These are phyloP conservation scores for Brachionus angularis DNA, from an alignment of 1,140 invertebrate species.

Conservation along the genomic window DNA sequence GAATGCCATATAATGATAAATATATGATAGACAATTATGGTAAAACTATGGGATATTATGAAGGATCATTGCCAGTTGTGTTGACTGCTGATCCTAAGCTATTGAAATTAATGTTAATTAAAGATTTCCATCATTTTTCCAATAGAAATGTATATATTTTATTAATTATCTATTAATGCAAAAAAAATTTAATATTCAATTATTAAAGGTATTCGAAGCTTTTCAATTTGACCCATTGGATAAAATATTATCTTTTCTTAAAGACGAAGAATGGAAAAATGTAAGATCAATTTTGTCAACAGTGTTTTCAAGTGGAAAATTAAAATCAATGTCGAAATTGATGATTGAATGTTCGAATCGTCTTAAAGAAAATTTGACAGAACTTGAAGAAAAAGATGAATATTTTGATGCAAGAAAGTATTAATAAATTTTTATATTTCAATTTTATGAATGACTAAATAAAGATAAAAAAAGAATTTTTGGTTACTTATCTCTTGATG, in stretches of 20 bases:
- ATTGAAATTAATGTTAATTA: slow-evolving; percentile 10
- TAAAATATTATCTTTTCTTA: slow-evolving; percentile 1
- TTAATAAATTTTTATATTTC: not conserved
- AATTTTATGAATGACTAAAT: not conserved
- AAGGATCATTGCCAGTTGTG: not conserved
- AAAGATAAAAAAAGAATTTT: not conserved
- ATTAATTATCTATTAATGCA: not conserved
- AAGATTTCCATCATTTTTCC: slow-evolving; percentile 38
- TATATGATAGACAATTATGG: slow-evolving; percentile 14
- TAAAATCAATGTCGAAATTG: slow-evolving; percentile 38
- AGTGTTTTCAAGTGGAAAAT: slow-evolving; percentile 30
- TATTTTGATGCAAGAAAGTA: slow-evolving; percentile 10
- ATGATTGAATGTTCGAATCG: slow-evolving; percentile 31
- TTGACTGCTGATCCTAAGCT: slow-evolving; percentile 15
- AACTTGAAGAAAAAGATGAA: not conserved
- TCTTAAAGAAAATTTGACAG: not conserved
- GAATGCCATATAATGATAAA: slow-evolving; percentile 27
- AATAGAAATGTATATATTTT: not conserved
- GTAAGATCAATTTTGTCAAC: slow-evolving; percentile 34
- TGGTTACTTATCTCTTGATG: slow-evolving; percentile 6
- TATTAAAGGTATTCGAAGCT: not conserved
- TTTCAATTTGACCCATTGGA: slow-evolving; percentile 20
- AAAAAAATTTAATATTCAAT: not conserved
- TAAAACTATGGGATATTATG: slow-evolving; percentile 2
- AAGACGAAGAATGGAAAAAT: slow-evolving; percentile 43